Base-by-base conservation (phyloP, 1,140 invertebrate species). In the Polypedilum vanderplanki region DNA sequence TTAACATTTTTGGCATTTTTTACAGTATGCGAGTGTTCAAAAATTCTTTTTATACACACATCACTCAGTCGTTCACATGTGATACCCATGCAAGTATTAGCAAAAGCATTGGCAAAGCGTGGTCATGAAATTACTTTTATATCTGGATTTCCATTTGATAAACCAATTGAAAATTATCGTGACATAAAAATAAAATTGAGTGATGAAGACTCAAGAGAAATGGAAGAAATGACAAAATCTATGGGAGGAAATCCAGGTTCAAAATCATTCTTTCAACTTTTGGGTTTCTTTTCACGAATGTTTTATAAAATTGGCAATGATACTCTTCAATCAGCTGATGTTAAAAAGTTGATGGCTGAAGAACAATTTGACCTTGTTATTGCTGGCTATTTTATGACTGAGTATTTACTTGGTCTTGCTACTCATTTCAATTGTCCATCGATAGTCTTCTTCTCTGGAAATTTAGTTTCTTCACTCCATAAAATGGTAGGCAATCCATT, bases 111-210 rank as follows among this genome's bases (percentile, higher is more conserved):
- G n/a, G 87, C 87, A 0, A 83, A 80, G 40, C 84, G 87, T 33
- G 90, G 89, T 33, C 90, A 93, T 77, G 82, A 91, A 7, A 77
- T 93, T 2, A 91, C 90, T 5, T 86, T 91, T 1, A 78, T 91
- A 2, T 90, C 86, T 74, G 85, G 88, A 75, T 91, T 90, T 78
- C 86, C 87, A 73, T 79, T 83, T 75, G 80, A 86, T 74, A 76
- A 78, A 17, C 76, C 78, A 3, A 24, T 81, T 0, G 74, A 77
- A 40, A 82, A 82, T 74, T 81, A 80, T 73, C 76, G 77, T 4
- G 81, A 82, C 18, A 77, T 82, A 73, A 22, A 12, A 75, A 5
- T 40, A 0, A 2, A 33, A 40, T 5, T 70, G 4, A 70, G 65
- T 18, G 17, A 70, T 70, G 20, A 22, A 20, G 17, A 20, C 20